Evolutionary conservation across 2,113 vertebrate genomes (phyloP).

Genomic region (Heloderma charlesbogerti): DNA sequence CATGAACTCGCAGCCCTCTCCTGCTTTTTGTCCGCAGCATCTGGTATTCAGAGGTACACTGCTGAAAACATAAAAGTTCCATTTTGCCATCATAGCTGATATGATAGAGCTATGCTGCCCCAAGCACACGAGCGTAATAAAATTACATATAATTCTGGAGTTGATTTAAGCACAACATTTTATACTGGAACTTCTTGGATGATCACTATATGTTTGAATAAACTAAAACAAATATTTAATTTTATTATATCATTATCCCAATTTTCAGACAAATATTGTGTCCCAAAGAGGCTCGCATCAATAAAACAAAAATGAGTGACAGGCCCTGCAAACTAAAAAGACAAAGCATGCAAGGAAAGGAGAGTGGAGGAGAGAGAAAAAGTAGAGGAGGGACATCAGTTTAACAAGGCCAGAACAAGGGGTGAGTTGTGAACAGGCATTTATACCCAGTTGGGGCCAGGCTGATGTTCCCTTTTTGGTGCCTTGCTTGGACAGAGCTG

Average conservation of each 20-base stretch:
- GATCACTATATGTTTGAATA: too few species aligned
- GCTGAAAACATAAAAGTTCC: background rate
- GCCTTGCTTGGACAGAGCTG: too few species aligned
- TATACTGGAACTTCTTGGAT: background rate
- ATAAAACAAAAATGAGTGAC: background rate
- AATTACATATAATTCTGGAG: too few species aligned
- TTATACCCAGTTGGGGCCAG: too few species aligned
- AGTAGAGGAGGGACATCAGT: too few species aligned
- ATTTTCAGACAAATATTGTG: background rate
- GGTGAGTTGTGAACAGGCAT: too few species aligned
- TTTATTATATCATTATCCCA: background rate
- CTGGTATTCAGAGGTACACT: background rate
- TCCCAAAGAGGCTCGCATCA: background rate
- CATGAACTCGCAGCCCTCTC: background rate
- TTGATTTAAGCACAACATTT: background rate
- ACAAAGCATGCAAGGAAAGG: too few species aligned
- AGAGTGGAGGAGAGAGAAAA: too few species aligned
- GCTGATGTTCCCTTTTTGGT: too few species aligned
- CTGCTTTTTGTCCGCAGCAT: background rate
- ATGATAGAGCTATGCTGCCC: background rate
- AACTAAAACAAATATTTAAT: too few species aligned
- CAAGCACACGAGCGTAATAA: background rate
- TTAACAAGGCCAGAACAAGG: too few species aligned
- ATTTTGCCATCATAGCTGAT: background rate
- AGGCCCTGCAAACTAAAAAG: too few species aligned